Conservation (phyloP, 2,888 invertebrate genomes). For the Sylvicola fuscatus region DNA sequence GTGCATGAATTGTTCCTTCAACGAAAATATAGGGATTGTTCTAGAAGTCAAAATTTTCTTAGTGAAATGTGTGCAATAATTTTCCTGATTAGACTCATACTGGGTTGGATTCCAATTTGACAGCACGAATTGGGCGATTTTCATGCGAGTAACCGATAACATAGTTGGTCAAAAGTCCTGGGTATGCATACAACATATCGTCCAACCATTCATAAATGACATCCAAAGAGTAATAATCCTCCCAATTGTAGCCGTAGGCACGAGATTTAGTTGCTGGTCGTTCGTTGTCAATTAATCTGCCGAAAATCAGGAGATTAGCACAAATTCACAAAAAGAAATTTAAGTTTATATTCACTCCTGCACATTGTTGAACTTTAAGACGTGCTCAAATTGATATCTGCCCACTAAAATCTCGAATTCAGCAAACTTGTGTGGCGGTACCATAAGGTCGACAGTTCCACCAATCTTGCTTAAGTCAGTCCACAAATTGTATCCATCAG, state of each 20-base stretch:
- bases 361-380: slow-evolving; percentile 18
- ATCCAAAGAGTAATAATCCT: slow-evolving; percentile 8
- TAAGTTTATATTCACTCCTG: slow-evolving; percentile 13
- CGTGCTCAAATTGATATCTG: slow-evolving; percentile 10
- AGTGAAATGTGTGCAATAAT: not conserved
- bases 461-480: slow-evolving; percentile 7
- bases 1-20: slow-evolving; percentile 41
- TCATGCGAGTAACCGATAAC: slow-evolving; percentile 27
- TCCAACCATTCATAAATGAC: slow-evolving; percentile 31
- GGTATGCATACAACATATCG: slow-evolving; percentile 21
- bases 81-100: slow-evolving; percentile 1
- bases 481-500: slow-evolving; percentile 8
- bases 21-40: slow-evolving; percentile 36
- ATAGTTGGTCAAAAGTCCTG: slow-evolving; percentile 23
- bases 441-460: slow-evolving; percentile 28
- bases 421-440: slow-evolving; percentile 18
- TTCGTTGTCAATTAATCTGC: slow-evolving; percentile 19
- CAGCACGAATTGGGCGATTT: slow-evolving; percentile 26
- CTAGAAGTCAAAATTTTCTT: slow-evolving; percentile 1
- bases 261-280: slow-evolving; percentile 9
- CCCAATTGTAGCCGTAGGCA: slow-evolving; percentile 12
- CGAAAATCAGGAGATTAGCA: too few species aligned
- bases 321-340: slow-evolving; percentile 2
- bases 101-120: slow-evolving; percentile 9
- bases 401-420: slow-evolving; percentile 14